Evolutionary conservation across 53 echinoderm and acorn worm genomes (phyloP).

Genomic region (Patiria pectinifera): DNA sequence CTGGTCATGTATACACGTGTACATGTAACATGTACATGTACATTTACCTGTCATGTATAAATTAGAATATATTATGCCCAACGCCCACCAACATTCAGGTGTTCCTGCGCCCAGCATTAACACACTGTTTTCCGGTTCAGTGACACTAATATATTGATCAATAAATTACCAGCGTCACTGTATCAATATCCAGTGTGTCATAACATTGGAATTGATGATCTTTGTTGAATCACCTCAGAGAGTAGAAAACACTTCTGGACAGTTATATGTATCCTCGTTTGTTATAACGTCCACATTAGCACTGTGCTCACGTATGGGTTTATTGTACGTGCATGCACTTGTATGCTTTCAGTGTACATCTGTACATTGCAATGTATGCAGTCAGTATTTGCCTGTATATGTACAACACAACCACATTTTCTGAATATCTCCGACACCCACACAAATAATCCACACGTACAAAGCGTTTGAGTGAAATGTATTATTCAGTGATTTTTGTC

Average conservation of each 20-base stretch:
- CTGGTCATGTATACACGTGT: too few relatives aligned
- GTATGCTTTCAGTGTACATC: not conserved
- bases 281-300: not conserved
- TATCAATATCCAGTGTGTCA: conserved; percentile 1
- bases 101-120: not conserved
- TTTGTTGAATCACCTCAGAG: not conserved
- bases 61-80: not conserved
- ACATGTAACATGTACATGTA: too few relatives aligned
- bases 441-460: not conserved
- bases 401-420: not conserved
- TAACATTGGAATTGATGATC: conserved; percentile 17
- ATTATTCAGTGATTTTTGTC: too few relatives aligned
- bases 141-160: conserved; percentile 6
- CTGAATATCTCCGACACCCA: conserved; percentile 9
- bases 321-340: not conserved
- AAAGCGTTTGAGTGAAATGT: not conserved
- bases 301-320: not conserved
- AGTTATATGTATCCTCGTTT: not conserved
- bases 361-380: not conserved
- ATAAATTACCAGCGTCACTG: not conserved
- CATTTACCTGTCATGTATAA: too few relatives aligned
- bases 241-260: not conserved
- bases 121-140: not conserved
- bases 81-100: not conserved
- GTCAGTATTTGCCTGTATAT: not conserved